These are phyloP conservation scores for Catamblyrhynchus diadema DNA, from an alignment of 2,797 vertebrate species.

Conservation along the genomic window DNA sequence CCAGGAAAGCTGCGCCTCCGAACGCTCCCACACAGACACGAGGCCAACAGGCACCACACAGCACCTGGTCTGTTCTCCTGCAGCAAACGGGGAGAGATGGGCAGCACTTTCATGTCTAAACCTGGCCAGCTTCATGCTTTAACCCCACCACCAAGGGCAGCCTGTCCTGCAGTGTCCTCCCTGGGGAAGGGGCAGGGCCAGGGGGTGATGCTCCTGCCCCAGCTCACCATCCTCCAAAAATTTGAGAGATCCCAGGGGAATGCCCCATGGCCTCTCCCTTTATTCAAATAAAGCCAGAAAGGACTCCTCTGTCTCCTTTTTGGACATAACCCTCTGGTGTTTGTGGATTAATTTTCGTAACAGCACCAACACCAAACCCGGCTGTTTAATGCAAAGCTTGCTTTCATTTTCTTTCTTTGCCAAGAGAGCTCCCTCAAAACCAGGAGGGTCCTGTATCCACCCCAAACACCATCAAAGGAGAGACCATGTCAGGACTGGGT, in stretches of 20 bases:
- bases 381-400: neutral
- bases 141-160: accelerated
- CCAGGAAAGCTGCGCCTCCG: neutral
- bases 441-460: neutral
- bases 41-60: neutral
- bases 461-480: neutral
- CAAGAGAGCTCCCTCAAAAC: neutral
- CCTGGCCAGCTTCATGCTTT: neutral
- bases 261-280: too few species aligned
- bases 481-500: accelerated
- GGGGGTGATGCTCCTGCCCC: neutral
- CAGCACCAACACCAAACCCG: neutral
- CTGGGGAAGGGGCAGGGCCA: neutral
- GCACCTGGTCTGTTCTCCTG: neutral
- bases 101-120: neutral
- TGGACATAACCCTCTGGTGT: too few species aligned
- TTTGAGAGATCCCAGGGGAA: too few species aligned
- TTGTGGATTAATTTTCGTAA: too few species aligned
- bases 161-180: neutral
- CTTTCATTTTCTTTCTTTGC: neutral
- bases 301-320: too few species aligned
- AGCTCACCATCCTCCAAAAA: neutral
- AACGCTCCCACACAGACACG: neutral
- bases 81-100: neutral
- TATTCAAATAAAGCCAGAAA: too few species aligned